Percentiles rank a stretch among this genome's conserved stretches.
These are phyloP conservation scores for Cartodere bifasciata DNA, from an alignment of 2,888 invertebrate genomes.

Conservation along the genomic window DNA sequence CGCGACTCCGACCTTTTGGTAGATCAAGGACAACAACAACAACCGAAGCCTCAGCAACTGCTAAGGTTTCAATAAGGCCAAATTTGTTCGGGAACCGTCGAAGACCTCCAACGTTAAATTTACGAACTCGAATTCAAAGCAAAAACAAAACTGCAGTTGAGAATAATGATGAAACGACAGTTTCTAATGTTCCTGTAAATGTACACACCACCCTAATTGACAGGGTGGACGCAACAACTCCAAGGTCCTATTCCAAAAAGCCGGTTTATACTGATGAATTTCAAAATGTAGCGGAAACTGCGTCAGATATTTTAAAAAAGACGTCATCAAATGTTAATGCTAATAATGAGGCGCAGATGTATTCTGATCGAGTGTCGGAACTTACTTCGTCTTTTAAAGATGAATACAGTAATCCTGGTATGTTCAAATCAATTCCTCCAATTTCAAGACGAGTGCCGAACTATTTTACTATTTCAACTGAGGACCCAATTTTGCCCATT, in stretches of 20 bases:
- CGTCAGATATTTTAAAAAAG: slow-evolving; percentile 28
- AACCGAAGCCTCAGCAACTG: slow-evolving; percentile 22
- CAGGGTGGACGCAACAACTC: not conserved
- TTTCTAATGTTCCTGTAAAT: not conserved
- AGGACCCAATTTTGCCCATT: slow-evolving; percentile 67
- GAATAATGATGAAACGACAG: slow-evolving; percentile 1
- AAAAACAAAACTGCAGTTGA: slow-evolving; percentile 12
- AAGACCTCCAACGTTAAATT: slow-evolving; percentile 20
- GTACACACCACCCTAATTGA: not conserved
- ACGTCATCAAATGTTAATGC: too few species aligned
- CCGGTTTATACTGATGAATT: slow-evolving; percentile 11
- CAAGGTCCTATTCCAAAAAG: too few species aligned
- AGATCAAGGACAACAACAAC: slow-evolving; percentile 26
- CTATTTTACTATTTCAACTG: slow-evolving; percentile 63
- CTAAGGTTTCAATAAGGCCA: slow-evolving; percentile 30
- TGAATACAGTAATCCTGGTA: slow-evolving; percentile 56
- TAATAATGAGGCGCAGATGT: slow-evolving; percentile 39
- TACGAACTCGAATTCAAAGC: slow-evolving; percentile 13
- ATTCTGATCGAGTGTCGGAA: slow-evolving; percentile 58
- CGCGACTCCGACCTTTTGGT: slow-evolving; percentile 29
- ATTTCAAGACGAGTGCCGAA: slow-evolving; percentile 52
- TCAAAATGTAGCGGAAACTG: slow-evolving; percentile 14
- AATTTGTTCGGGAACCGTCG: slow-evolving; percentile 28
- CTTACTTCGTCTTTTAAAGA: slow-evolving; percentile 60
- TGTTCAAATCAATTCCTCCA: slow-evolving; percentile 52